Evolutionary conservation across 2,888 invertebrate species (phyloP).

Genomic region (Melolontha melolontha): DNA sequence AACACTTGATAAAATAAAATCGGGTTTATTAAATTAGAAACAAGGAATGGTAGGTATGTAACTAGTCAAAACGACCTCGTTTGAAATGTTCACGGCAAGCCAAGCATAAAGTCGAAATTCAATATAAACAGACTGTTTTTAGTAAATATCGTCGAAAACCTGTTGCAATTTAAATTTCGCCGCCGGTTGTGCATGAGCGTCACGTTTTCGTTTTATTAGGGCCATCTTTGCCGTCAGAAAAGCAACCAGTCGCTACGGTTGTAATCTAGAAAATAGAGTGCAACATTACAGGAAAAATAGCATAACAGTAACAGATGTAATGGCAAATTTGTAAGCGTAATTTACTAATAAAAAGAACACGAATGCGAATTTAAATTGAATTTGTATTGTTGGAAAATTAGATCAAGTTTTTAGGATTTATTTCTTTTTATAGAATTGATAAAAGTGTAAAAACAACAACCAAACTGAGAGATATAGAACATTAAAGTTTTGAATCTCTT

Average conservation of each 20-base stretch:
- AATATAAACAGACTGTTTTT: constrained; percentile 54
- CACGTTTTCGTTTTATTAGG: constrained; percentile 63
- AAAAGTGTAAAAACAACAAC: too few species aligned
- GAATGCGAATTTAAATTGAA: constrained; percentile 26
- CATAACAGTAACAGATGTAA: constrained; percentile 38
- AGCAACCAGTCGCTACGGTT: constrained; percentile 60
- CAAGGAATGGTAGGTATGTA: not conserved
- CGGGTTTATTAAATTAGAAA: constrained; percentile 34
- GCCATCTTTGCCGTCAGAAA: constrained; percentile 60
- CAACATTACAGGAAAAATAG: constrained; percentile 54
- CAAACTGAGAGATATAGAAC: too few species aligned
- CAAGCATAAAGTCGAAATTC: constrained; percentile 57
- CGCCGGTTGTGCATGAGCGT: constrained; percentile 59
- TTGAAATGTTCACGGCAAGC: constrained; percentile 34
- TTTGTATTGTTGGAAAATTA: constrained; percentile 1
- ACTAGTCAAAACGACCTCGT: constrained; percentile 15
- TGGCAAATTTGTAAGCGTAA: constrained; percentile 26
- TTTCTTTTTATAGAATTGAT: too few species aligned
- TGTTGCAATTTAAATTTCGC: constrained; percentile 63
- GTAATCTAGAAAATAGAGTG: constrained; percentile 60
- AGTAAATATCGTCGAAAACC: constrained; percentile 55
- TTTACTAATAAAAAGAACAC: constrained; percentile 13
- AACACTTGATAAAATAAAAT: constrained; percentile 28
- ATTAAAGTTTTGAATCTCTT: too few species aligned
- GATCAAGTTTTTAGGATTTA: too few species aligned